Evolutionary conservation across 2,888 invertebrate genomes (phyloP).

Genomic region (Gastracanthus pulcherrimus): DNA sequence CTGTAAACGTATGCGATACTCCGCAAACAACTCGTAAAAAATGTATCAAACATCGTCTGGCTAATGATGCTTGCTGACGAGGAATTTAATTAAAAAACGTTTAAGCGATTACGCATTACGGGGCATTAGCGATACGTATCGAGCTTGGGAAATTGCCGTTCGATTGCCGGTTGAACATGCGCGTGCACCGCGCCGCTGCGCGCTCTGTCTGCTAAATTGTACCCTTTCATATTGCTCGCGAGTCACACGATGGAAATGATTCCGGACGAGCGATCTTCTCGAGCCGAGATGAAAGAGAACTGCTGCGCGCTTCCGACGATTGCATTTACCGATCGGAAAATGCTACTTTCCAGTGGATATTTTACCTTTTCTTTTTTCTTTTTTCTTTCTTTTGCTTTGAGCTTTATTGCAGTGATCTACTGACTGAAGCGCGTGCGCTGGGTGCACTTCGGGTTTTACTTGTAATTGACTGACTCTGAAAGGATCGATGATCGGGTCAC

Average conservation of each 20-base stretch:
- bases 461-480: constrained; percentile 2
- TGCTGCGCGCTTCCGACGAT: neutral
- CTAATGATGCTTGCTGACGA: neutral
- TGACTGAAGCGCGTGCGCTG: neutral
- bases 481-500: neutral
- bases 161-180: neutral
- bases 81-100: constrained; percentile 21
- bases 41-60: neutral
- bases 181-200: constrained; percentile 10
- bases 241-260: constrained; percentile 22
- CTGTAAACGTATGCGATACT: neutral
- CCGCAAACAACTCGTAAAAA: neutral
- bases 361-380: neutral
- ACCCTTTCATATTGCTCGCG: constrained; percentile 33
- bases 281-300: neutral
- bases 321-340: neutral
- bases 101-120: constrained; percentile 5
- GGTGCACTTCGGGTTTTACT: neutral
- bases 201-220: constrained; percentile 34
- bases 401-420: neutral
- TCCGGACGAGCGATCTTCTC: neutral
- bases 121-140: constrained; percentile 22
- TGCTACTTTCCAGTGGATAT: neutral
- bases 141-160: constrained; percentile 41
- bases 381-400: neutral